Evolutionary conservation across 2,113 vertebrate species (phyloP).

Genomic region (Paramormyrops kingsleyae): DNA sequence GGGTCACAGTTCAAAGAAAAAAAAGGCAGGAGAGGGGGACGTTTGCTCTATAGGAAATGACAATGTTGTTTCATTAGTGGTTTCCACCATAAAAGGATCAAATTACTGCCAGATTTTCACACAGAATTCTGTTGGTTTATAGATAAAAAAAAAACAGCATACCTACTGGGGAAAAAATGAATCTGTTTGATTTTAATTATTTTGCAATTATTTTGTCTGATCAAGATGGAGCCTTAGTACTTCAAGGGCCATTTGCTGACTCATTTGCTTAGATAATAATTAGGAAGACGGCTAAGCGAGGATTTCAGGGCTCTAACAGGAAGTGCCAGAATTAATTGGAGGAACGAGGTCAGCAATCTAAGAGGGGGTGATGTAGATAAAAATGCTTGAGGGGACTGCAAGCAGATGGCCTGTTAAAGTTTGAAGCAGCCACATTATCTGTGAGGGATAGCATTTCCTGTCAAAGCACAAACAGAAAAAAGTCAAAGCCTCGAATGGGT

Average conservation of each 20-base stretch:
- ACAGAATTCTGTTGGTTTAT: not conserved
- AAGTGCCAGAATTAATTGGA: conserved; percentile 39
- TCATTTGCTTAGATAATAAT: not conserved
- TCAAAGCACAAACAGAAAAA: not conserved
- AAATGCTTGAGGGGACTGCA: conserved; percentile 22
- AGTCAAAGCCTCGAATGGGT: not conserved
- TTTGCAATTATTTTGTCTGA: not conserved
- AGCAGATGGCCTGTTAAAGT: conserved; percentile 36
- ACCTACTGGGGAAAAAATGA: not conserved
- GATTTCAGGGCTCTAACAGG: conserved; percentile 4
- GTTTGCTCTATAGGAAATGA: not conserved
- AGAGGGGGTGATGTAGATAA: conserved; percentile 19
- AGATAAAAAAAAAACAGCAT: not conserved
- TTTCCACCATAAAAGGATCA: not conserved
- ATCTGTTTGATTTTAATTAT: not conserved
- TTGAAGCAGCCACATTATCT: conserved; percentile 58
- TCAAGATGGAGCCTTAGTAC: not conserved
- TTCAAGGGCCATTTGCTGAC: not conserved
- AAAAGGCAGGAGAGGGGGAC: not conserved
- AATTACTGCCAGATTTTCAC: not conserved
- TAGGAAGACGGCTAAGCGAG: not conserved
- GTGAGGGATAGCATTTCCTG: conserved; percentile 55
- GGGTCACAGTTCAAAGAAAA: conserved; percentile 1
- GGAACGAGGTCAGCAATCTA: conserved; percentile 33
- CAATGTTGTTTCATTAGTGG: conserved; percentile 1